Evolutionary conservation across 1,140 invertebrate genomes (phyloP).

Genomic region (Maconellicoccus hirsutus): DNA sequence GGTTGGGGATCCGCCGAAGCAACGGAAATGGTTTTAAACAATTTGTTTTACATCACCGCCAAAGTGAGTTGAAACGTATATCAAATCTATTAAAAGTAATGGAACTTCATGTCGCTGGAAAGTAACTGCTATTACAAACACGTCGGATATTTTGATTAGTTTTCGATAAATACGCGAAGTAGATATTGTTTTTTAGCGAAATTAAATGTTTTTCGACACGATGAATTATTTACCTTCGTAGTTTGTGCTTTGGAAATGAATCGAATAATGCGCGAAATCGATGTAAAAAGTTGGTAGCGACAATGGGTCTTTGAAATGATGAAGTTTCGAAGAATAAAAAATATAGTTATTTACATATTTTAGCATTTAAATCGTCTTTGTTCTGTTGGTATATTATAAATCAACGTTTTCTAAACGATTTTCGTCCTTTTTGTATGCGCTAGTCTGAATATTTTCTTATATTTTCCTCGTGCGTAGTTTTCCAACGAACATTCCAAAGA

Average conservation of each 20-base stretch:
- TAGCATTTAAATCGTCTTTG: not conserved
- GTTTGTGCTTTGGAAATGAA: not conserved
- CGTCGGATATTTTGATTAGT: no score
- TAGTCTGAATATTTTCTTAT: not conserved
- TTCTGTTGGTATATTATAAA: not conserved
- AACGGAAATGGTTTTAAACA: constrained; percentile 99
- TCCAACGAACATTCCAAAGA: constrained; percentile 90
- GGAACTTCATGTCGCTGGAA: no score
- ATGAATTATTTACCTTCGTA: no score
- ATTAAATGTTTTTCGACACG: no score
- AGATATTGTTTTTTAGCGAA: no score
- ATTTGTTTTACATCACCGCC: constrained; percentile 94
- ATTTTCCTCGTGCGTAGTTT: constrained; percentile 48
- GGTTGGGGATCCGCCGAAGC: constrained; percentile 96
- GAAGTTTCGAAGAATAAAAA: not conserved
- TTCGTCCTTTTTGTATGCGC: not conserved
- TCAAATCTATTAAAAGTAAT: no score
- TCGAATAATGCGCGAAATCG: not conserved
- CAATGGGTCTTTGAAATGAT: not conserved
- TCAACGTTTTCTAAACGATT: no score
- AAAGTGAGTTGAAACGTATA: constrained; percentile 50
- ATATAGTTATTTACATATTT: not conserved
- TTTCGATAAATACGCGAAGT: no score
- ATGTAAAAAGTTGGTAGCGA: not conserved
- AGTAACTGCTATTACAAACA: no score